phyloP scores from a whole-genome alignment of 2,888 invertebrate species.

The Plagodis dolabraria region DNA sequence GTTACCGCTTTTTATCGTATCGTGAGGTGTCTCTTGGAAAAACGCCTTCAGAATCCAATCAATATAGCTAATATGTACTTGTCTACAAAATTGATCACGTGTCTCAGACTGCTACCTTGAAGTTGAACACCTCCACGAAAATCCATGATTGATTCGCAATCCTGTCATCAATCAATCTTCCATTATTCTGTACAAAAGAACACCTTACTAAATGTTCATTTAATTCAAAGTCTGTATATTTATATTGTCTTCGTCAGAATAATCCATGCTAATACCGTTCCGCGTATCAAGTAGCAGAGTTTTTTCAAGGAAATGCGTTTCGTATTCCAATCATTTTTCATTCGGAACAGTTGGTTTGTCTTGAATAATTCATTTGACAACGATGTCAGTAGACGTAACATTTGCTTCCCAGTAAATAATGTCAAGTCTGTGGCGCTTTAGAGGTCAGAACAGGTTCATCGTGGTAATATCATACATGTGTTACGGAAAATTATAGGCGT shows the following conservation, averaged over 20 bases:
- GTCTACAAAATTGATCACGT: background rate
- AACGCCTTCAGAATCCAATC: no score
- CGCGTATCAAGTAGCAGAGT: conserved; percentile 26
- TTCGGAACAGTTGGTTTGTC: conserved; percentile 43
- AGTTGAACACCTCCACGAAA: conserved; percentile 34
- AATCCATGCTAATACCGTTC: conserved; percentile 17
- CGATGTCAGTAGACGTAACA: conserved; percentile 49
- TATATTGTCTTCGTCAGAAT: conserved; percentile 4
- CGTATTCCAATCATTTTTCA: conserved; percentile 57
- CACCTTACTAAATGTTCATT: conserved; percentile 10
- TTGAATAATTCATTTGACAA: conserved; percentile 60
- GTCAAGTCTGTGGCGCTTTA: conserved; percentile 27
- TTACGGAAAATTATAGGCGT: background rate
- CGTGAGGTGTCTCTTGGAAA: no score
- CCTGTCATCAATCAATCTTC: conserved; percentile 19
- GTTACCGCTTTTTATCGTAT: no score
- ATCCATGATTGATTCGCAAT: conserved; percentile 25
- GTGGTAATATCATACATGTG: conserved; percentile 3
- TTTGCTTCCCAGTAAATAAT: conserved; percentile 41
- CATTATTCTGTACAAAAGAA: conserved; percentile 19
- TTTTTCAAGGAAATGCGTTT: conserved; percentile 48
- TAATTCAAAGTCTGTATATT: conserved; percentile 8
- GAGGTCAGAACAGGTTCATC: conserved; percentile 33
- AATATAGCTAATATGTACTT: no score
- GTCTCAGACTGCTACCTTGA: background rate